These are phyloP conservation scores for Hypomecis punctinalis DNA, from an alignment of 2,888 invertebrate species.

Conservation along the genomic window DNA sequence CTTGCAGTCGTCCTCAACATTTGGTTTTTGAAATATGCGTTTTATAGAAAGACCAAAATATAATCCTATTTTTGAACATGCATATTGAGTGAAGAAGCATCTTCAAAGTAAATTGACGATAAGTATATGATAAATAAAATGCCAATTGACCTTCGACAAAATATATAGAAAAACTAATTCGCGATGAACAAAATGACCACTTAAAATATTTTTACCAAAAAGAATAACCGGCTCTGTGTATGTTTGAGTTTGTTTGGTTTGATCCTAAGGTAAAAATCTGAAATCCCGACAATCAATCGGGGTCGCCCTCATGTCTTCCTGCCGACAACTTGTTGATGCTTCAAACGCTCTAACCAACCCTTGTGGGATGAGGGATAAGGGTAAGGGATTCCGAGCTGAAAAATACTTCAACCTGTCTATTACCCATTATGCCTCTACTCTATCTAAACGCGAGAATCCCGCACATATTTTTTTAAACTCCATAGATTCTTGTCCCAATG, in stretches of 20 bases:
- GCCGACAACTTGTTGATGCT: slow-evolving; percentile 43
- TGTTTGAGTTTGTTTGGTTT: neutral
- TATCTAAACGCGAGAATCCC: slow-evolving; percentile 1
- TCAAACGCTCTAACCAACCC: slow-evolving; percentile 27
- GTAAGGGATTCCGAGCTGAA: slow-evolving; percentile 20
- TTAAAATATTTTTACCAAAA: no score
- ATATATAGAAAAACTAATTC: no score
- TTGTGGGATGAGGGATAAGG: slow-evolving; percentile 33
- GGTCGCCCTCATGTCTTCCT: slow-evolving; percentile 36
- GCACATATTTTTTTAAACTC: neutral
- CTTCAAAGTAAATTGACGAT: no score
- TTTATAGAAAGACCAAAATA: no score
- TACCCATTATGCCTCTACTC: neutral
- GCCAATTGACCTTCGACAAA: no score
- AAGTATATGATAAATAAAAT: no score
- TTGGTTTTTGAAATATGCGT: no score
- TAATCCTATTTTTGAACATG: no score
- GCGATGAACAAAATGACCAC: no score
- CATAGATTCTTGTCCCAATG: neutral
- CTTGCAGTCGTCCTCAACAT: no score
- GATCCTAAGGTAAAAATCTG: slow-evolving; percentile 13
- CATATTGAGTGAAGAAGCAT: no score
- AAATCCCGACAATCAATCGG: slow-evolving; percentile 32
- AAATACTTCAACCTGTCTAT: slow-evolving; percentile 7
- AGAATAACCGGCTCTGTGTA: no score